A percentile compares a stretch with the other conserved stretches of the same genome.
Evolutionary conservation across 2,797 vertebrate species (phyloP).

Genomic region (Merluccius polli): DNA sequence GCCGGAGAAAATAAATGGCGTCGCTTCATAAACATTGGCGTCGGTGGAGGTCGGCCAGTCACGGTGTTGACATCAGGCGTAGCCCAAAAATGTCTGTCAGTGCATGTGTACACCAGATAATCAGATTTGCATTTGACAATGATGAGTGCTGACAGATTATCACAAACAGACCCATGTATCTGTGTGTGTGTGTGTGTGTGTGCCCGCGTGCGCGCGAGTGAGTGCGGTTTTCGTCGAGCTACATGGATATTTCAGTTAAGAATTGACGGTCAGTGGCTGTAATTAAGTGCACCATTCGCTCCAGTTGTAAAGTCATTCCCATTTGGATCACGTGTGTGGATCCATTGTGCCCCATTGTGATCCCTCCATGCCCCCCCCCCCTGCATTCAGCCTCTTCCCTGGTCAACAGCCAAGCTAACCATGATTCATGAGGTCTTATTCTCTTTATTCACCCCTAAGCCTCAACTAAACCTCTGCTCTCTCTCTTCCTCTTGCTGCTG

Average conservation of each 20-base stretch:
- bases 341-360: background rate
- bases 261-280: background rate
- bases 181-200: background rate
- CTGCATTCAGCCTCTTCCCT: background rate
- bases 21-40: constrained; percentile 56
- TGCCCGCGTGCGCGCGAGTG: background rate
- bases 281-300: background rate
- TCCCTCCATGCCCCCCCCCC: background rate
- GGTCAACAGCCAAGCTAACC: constrained; percentile 8
- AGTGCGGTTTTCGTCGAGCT: background rate
- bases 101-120: background rate
- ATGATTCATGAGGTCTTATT: background rate
- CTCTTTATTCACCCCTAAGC: background rate
- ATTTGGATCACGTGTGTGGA: background rate
- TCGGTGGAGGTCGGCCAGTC: constrained; percentile 1
- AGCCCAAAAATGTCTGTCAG: background rate
- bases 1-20: constrained; percentile 52
- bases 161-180: too few species aligned
- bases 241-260: background rate
- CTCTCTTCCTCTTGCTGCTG: constrained; percentile 82
- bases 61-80: background rate
- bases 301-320: background rate
- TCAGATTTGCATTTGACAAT: background rate
- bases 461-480: constrained; percentile 49
- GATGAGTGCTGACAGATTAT: background rate